phyloP scores from a whole-genome alignment of 2,797 vertebrate species.

The Mastacembelus armatus region DNA sequence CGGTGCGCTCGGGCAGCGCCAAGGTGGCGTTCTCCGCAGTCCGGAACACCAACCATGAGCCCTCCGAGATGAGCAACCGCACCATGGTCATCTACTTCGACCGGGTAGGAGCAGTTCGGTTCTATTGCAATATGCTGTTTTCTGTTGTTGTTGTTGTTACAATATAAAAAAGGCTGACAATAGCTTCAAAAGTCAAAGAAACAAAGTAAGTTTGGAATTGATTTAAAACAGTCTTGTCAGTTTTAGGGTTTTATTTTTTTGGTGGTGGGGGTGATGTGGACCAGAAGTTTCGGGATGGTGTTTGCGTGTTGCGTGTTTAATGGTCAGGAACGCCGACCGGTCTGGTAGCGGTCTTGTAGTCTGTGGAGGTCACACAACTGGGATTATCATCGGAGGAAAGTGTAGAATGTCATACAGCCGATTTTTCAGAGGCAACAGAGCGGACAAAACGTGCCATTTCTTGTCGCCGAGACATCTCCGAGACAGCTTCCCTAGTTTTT shows the following conservation, averaged over 20 bases:
- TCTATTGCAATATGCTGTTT: background rate
- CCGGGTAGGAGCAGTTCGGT: conserved; percentile 83
- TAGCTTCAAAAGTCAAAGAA: too few relatives aligned
- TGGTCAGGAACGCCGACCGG: background rate
- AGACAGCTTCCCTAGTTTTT: too few relatives aligned
- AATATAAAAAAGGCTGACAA: too few relatives aligned
- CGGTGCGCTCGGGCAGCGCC: conserved; percentile 95
- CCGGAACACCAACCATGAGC: conserved; percentile 98
- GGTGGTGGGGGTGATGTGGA: too few relatives aligned
- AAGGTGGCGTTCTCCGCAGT: conserved; percentile 98
- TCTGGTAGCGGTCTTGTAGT: background rate
- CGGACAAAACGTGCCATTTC: too few relatives aligned
- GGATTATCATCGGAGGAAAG: background rate
- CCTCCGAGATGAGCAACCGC: conserved; percentile 98
- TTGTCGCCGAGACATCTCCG: background rate
- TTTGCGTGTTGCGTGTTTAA: background rate
- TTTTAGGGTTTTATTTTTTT: background rate
- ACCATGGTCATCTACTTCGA: conserved; percentile 99
- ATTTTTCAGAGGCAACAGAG: background rate
- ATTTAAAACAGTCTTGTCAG: background rate
- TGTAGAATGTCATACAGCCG: background rate
- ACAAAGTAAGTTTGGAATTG: background rate
- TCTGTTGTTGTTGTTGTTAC: background rate
- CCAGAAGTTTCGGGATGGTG: conserved; percentile 20
- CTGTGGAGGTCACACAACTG: background rate